Percentiles rank a stretch among this genome's conserved stretches.
These are phyloP conservation scores for Megalopta genalis DNA, from an alignment of 1,140 invertebrate species.

Conservation along the genomic window DNA sequence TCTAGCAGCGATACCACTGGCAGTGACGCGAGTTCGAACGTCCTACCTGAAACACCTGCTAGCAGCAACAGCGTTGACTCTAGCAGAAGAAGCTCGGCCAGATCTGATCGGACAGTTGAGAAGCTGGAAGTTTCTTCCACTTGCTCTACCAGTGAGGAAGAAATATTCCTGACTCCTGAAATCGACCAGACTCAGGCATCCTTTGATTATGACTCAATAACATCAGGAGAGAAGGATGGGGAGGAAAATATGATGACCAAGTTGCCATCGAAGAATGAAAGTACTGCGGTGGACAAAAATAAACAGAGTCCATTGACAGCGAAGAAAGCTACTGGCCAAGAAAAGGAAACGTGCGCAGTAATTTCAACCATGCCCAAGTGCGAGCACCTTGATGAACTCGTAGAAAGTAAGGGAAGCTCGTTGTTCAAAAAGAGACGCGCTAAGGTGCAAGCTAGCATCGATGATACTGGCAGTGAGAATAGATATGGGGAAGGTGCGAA, in stretches of 20 bases:
- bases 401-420: not conserved
- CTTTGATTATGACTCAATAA: not conserved
- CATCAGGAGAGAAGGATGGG: not conserved
- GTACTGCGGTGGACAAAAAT: not conserved
- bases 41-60: not conserved
- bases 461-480: not conserved
- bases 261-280: not conserved
- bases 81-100: not conserved
- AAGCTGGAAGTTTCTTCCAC: not conserved
- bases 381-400: constrained; percentile 47
- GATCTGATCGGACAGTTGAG: not conserved
- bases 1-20: not conserved
- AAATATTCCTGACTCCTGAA: not conserved
- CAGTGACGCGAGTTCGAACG: not conserved
- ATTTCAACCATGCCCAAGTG: constrained; percentile 73
- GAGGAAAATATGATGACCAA: no score
- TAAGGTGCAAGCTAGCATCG: not conserved
- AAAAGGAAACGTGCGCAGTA: constrained; percentile 57
- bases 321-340: not conserved
- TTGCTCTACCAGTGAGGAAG: constrained; percentile 4
- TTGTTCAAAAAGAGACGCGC: not conserved
- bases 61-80: not conserved
- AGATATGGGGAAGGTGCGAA: not conserved
- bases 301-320: not conserved
- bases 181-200: not conserved